Percentiles rank a stretch among this genome's conserved stretches.
phyloP scores from a whole-genome alignment of 2,113 vertebrate genomes.

The Campylomormyrus numenius region DNA sequence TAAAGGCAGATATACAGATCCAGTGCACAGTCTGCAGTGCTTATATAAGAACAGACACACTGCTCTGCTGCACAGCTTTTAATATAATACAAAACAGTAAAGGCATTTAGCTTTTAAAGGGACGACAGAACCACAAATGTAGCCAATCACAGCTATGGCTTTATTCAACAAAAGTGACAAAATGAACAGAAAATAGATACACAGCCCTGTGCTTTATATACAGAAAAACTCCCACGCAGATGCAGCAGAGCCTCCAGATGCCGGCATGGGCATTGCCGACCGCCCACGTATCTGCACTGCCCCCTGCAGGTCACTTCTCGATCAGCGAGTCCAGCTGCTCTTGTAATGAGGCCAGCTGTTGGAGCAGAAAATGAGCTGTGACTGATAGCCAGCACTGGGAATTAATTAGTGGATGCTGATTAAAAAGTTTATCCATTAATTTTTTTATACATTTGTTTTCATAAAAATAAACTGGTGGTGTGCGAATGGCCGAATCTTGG shows the following conservation, averaged over 20 bases:
- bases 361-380: slow-evolving; percentile 41
- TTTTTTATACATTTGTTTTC: slow-evolving; percentile 38
- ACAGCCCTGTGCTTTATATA: neutral
- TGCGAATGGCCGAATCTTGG: neutral
- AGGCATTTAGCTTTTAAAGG: neutral
- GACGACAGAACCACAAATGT: neutral
- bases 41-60: neutral
- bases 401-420: slow-evolving; percentile 56
- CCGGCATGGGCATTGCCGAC: neutral
- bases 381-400: slow-evolving; percentile 42
- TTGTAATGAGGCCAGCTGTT: slow-evolving; percentile 84
- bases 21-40: neutral
- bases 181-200: neutral
- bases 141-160: neutral
- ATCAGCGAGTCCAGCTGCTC: slow-evolving; percentile 91
- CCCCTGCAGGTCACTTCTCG: slow-evolving; percentile 76
- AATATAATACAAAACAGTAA: neutral
- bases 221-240: neutral
- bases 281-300: slow-evolving; percentile 35
- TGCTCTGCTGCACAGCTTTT: neutral
- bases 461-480: slow-evolving; percentile 30
- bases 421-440: slow-evolving; percentile 41
- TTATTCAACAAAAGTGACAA: neutral
- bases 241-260: neutral
- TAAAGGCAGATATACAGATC: neutral